Percentiles rank a stretch among this genome's conserved stretches.
These are phyloP conservation scores for Cacoxenus indagator DNA, from an alignment of 2,888 invertebrate species.

Conservation along the genomic window DNA sequence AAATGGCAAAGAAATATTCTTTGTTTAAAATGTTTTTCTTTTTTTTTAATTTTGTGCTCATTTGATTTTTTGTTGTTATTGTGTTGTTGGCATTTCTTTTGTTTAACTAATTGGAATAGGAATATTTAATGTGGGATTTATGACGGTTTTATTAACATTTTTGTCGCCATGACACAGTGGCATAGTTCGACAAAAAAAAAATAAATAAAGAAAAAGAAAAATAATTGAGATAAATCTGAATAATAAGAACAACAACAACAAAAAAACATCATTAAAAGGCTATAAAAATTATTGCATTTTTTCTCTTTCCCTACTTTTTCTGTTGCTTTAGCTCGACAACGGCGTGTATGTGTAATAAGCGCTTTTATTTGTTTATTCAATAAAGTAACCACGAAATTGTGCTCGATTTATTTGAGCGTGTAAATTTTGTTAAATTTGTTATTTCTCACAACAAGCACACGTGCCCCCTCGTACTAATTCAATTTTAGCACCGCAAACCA, in stretches of 20 bases:
- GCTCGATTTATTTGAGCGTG: conserved; percentile 59
- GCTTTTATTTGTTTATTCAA: conserved; percentile 59
- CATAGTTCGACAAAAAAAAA: conserved; percentile 30
- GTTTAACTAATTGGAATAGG: conserved; percentile 46
- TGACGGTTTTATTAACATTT: conserved; percentile 11
- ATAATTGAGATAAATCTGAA: neutral
- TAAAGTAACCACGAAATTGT: conserved; percentile 52
- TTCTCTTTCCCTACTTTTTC: too few relatives aligned
- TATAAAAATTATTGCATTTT: conserved; percentile 35
- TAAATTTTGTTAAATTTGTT: conserved; percentile 31
- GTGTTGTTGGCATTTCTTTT: neutral
- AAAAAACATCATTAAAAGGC: conserved; percentile 27
- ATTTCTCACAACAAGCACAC: too few relatives aligned
- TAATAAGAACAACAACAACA: conserved; percentile 22
- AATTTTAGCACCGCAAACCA: conserved; percentile 33
- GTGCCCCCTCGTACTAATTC: conserved; percentile 33
- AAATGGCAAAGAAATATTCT: conserved; percentile 4
- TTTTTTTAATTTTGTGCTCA: neutral
- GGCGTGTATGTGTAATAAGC: conserved; percentile 58
- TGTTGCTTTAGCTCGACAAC: conserved; percentile 25
- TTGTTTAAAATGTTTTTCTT: neutral
- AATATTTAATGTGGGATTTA: neutral
- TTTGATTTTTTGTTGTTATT: conserved; percentile 36
- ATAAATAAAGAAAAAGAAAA: neutral
- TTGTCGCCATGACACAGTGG: conserved; percentile 60